Evolutionary conservation across 2,888 invertebrate species (phyloP).

Genomic region (Rotaria magnacalcarata): DNA sequence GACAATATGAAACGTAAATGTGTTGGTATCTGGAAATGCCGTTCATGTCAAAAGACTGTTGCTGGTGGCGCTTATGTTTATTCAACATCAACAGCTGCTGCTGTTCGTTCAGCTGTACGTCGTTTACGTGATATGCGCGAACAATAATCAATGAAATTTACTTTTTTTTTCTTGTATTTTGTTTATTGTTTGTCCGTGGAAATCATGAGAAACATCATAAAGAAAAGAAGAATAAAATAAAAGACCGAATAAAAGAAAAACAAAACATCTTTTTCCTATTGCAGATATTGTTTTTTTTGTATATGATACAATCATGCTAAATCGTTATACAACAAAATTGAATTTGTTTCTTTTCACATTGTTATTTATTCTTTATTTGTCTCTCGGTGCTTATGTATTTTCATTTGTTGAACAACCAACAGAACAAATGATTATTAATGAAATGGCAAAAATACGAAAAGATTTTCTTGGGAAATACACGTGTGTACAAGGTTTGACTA

Average conservation of each 20-base stretch:
- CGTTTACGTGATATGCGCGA: constrained; percentile 86
- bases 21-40: constrained; percentile 97
- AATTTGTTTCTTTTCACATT: constrained; percentile 15
- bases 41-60: constrained; percentile 89
- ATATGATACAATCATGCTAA: background rate
- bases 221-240: background rate
- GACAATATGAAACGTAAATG: constrained; percentile 95
- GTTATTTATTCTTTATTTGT: constrained; percentile 62
- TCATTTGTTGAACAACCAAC: constrained; percentile 73
- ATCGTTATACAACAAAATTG: background rate
- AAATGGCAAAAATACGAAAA: constrained; percentile 64
- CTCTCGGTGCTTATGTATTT: constrained; percentile 73
- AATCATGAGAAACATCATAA: background rate
- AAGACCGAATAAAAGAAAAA: background rate
- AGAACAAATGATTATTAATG: constrained; percentile 65
- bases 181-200: background rate
- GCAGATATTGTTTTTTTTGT: background rate
- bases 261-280: background rate
- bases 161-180: background rate
- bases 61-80: constrained; percentile 98
- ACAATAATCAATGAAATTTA: constrained; percentile 54
- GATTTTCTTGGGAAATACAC: constrained; percentile 66
- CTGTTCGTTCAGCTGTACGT: constrained; percentile 90
- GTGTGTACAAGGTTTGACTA: constrained; percentile 67
- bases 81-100: constrained; percentile 94